Evolutionary conservation across 2,888 invertebrate species (phyloP), one percentile per base, ranked within the genome.

Genomic region (Rhynchonema sp.): DNA sequence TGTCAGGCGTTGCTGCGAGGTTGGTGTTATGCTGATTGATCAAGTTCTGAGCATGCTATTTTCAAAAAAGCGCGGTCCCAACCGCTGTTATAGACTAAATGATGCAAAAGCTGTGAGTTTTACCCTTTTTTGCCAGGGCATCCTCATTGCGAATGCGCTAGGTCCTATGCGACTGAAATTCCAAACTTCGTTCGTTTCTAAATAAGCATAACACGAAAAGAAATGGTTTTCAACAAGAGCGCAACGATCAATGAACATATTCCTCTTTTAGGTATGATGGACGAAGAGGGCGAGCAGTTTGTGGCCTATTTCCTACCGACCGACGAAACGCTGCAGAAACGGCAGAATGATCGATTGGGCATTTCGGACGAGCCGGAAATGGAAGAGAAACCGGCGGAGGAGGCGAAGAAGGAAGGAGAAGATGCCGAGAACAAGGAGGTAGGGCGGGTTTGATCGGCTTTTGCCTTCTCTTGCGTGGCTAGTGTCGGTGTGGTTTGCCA

Each of bases 241-340:
- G n/a, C n/a, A n/a, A n/a, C n/a, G n/a, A n/a, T n/a, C n/a, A n/a
- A n/a, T n/a, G n/a, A n/a, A n/a, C n/a, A 38, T 38, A 38, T 13
- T 38, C 49, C 49, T 6, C 3, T 49, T n/a, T 49, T 3, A 74
- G 98, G 96, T 84, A 94, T 98, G 74, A 91, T 92, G 85, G 96
- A 98, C 72, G 91, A 92, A 76, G 90, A 88, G 70, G 94, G 96
- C 27, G 92, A 96, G 76, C 94, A 96, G 75, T 98, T 96, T 76
- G 96, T 98, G 0, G 96, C 94, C 0, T 96, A 98, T 77, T 99
- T 98, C 78, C 77, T 96, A 64, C 98, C 98, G 0, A 86, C 89
- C 0, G 88, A 89, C 49, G 87, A 87, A 17, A 96, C 96, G 0
- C 78, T 94, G 65, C 82, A 82, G 65, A 94, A 96, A 76, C 80